Evolutionary conservation across 2,797 vertebrate genomes (phyloP).

Genomic region (Otolemur crassicaudatus): DNA sequence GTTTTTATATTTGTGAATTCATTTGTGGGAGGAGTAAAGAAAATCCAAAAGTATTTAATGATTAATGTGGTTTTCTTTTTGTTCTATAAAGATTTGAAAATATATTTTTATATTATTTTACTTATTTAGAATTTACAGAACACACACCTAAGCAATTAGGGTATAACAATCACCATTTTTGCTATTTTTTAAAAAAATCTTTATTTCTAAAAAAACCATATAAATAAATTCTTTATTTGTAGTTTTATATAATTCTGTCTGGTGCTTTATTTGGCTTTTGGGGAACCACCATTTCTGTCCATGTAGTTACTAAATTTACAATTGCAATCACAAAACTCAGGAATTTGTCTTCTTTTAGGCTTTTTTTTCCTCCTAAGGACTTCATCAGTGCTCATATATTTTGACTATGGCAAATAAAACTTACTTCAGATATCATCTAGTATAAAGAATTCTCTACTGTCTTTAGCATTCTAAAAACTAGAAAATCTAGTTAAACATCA

Average conservation of each 20-base stretch:
- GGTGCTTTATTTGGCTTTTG: constrained; percentile 68
- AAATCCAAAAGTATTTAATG: constrained; percentile 68
- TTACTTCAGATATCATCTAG: neutral
- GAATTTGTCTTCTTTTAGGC: constrained; percentile 35
- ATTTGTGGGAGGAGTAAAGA: constrained; percentile 61
- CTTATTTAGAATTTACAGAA: constrained; percentile 62
- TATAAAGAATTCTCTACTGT: neutral
- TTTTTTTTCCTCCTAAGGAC: neutral
- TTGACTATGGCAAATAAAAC: neutral
- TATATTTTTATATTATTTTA: constrained; percentile 82
- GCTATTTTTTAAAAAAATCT: constrained; percentile 46
- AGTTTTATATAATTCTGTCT: constrained; percentile 73
- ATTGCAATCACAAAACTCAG: constrained; percentile 3
- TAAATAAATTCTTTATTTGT: constrained; percentile 84
- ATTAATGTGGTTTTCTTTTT: constrained; percentile 74
- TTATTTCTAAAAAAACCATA: constrained; percentile 82
- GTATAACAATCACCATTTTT: constrained; percentile 76
- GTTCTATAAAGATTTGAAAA: constrained; percentile 71
- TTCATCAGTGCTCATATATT: neutral
- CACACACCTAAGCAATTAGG: constrained; percentile 70
- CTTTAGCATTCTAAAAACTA: constrained; percentile 23
- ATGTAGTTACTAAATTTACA: constrained; percentile 26
- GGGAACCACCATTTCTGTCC: constrained; percentile 1
- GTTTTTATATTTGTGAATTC: constrained; percentile 76
- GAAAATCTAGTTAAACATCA: constrained; percentile 33